These are phyloP conservation scores for Nemotelus pantherinus DNA, from an alignment of 2,888 invertebrate genomes.

Conservation along the genomic window DNA sequence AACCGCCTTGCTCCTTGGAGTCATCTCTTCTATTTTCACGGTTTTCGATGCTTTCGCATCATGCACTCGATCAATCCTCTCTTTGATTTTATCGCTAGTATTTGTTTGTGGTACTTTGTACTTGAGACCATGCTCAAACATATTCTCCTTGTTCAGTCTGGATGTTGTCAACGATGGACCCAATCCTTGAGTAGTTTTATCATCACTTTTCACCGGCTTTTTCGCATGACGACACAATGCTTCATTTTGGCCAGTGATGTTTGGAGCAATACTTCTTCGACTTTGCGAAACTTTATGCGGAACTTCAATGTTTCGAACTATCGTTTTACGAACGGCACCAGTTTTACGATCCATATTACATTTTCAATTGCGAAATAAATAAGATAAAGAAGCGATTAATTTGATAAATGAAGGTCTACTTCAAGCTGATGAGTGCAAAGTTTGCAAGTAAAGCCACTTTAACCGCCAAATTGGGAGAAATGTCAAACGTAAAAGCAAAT, in stretches of 20 bases:
- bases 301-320: constrained; percentile 47
- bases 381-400: not conserved
- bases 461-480: constrained; percentile 14
- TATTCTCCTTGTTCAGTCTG: constrained; percentile 8
- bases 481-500: not conserved
- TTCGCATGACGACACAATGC: too few relatives aligned
- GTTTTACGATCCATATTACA: constrained; percentile 27
- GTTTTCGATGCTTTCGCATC: not conserved
- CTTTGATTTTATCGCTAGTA: constrained; percentile 53
- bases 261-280: constrained; percentile 8
- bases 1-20: constrained; percentile 54
- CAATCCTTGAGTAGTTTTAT: not conserved
- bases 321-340: constrained; percentile 41
- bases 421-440: not conserved
- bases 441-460: not conserved
- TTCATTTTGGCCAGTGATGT: not conserved
- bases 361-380: not conserved
- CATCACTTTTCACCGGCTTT: not conserved
- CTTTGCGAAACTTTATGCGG: constrained; percentile 16
- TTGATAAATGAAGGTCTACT: not conserved
- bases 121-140: constrained; percentile 38
- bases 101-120: constrained; percentile 55
- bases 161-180: not conserved
- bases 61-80: constrained; percentile 53
- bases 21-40: constrained; percentile 8